These are phyloP conservation scores for Thaleichthys pacificus DNA, from an alignment of 2,797 vertebrate genomes.

Conservation along the genomic window DNA sequence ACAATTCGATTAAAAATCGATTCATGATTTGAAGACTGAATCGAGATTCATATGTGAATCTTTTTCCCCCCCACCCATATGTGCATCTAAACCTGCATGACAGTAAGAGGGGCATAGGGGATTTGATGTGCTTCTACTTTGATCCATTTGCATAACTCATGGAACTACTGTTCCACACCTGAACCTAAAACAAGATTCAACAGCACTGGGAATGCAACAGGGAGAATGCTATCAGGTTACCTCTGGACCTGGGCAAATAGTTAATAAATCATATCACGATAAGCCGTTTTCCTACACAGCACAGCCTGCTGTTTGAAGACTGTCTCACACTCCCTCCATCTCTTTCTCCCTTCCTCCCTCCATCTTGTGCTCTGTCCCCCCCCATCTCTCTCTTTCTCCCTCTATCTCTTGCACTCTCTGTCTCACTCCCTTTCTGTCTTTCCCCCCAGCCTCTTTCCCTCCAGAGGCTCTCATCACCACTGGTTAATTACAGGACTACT, in stretches of 20 bases:
- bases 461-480: constrained; percentile 16
- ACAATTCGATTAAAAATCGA: too few relatives aligned
- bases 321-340: neutral
- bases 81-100: too few relatives aligned
- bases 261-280: constrained; percentile 23
- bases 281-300: constrained; percentile 10
- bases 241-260: constrained; percentile 9
- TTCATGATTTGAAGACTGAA: too few relatives aligned
- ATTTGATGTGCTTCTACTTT: too few relatives aligned
- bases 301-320: constrained; percentile 3
- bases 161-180: too few relatives aligned
- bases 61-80: too few relatives aligned
- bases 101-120: too few relatives aligned
- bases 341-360: constrained; percentile 5
- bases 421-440: constrained; percentile 5
- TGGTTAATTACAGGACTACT: constrained; percentile 34
- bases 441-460: constrained; percentile 7
- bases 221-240: constrained; percentile 18
- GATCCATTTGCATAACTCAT: too few relatives aligned
- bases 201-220: neutral
- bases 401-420: constrained; percentile 8
- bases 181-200: neutral
- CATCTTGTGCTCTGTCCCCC: neutral
- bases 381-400: neutral
- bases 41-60: too few relatives aligned